Conservation (phyloP, 2,797 vertebrate species). For the Rhabdophis nuchalis region DNA sequence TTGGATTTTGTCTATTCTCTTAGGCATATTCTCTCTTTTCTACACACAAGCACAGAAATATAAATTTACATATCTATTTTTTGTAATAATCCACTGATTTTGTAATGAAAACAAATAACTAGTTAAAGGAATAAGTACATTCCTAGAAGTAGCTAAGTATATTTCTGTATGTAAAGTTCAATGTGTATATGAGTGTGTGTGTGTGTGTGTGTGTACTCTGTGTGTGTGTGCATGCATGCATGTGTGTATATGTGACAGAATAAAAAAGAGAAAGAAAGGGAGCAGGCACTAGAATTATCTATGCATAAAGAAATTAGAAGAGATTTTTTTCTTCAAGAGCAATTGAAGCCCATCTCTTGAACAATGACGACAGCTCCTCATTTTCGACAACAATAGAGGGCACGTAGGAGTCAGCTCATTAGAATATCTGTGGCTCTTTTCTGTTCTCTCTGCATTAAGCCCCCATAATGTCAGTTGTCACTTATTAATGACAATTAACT, state of each 20-base stretch:
- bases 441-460: slow-evolving; percentile 80
- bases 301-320: slow-evolving; percentile 78
- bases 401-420: slow-evolving; percentile 82
- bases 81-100: slow-evolving; percentile 6
- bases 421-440: slow-evolving; percentile 82
- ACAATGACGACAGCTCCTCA: slow-evolving; percentile 83
- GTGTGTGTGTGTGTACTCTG: background rate
- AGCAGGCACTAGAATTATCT: slow-evolving; percentile 72
- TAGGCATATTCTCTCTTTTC: background rate
- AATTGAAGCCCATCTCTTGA: slow-evolving; percentile 78
- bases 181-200: background rate
- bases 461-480: slow-evolving; percentile 83
- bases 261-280: slow-evolving; percentile 55
- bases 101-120: background rate
- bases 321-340: slow-evolving; percentile 72
- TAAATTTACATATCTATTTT: background rate
- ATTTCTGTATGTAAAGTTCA: slow-evolving; percentile 10
- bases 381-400: slow-evolving; percentile 82
- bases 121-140: slow-evolving; percentile 37
- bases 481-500: slow-evolving; percentile 88
- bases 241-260: slow-evolving; percentile 17
- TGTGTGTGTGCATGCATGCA: too few relatives aligned
- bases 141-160: slow-evolving; percentile 32
- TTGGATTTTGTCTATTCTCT: background rate
- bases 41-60: background rate